Percentiles rank a stretch among this genome's conserved stretches.
These are phyloP conservation scores for Brachionus rubens DNA, from an alignment of 1,140 invertebrate species.

Conservation along the genomic window DNA sequence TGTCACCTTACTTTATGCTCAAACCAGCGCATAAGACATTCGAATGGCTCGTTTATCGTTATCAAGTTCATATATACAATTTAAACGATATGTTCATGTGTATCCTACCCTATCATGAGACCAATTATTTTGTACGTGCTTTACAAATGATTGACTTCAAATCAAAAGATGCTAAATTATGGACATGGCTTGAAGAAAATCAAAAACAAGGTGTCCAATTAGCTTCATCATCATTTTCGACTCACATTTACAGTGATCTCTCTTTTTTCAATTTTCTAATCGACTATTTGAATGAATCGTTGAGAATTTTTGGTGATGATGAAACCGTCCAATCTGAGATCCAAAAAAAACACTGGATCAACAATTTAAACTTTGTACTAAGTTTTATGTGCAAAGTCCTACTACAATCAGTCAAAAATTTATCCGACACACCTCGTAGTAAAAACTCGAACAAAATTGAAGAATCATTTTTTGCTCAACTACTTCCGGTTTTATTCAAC, in stretches of 20 bases:
- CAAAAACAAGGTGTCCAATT: slow-evolving; percentile 34
- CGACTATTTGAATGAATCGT: background rate
- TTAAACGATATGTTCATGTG: slow-evolving; percentile 72
- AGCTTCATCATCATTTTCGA: slow-evolving; percentile 3
- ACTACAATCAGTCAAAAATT: slow-evolving; percentile 32
- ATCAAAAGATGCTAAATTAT: background rate
- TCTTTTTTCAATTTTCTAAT: slow-evolving; percentile 38
- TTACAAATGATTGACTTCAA: slow-evolving; percentile 66
- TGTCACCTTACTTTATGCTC: slow-evolving; percentile 82
- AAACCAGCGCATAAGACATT: slow-evolving; percentile 79
- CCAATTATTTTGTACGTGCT: slow-evolving; percentile 77
- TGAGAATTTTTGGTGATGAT: background rate
- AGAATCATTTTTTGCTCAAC: slow-evolving; percentile 36
- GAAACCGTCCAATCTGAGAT: background rate
- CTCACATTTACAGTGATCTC: slow-evolving; percentile 17
- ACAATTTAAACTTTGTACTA: background rate
- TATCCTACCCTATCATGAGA: slow-evolving; percentile 85
- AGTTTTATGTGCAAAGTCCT: slow-evolving; percentile 12
- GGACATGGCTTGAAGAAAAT: slow-evolving; percentile 36
- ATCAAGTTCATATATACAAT: slow-evolving; percentile 80
- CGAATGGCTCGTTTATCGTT: slow-evolving; percentile 82
- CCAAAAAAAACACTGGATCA: slow-evolving; percentile 14
- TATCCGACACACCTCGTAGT: background rate
- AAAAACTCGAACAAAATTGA: slow-evolving; percentile 37
- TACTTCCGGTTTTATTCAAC: slow-evolving; percentile 17